Evolutionary conservation across 2,797 vertebrate species (phyloP), one percentile per base, ranked within the genome.

Genomic region (Sebastes oblongus): DNA sequence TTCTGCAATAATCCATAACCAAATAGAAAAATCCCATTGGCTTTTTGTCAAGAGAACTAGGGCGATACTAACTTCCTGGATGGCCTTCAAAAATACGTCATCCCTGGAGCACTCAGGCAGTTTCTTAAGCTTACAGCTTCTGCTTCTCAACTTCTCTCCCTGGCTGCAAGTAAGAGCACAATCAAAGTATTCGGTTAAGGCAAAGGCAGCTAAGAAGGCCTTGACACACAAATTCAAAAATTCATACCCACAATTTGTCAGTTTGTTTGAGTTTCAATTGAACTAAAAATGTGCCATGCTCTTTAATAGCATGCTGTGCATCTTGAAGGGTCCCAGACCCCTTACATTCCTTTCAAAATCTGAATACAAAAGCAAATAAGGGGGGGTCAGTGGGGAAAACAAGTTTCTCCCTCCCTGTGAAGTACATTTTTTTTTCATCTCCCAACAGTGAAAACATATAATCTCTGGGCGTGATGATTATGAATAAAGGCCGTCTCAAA

Each of bases 401-500:
- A 24, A 69, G 64, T 66, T 56, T 62, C 34, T 70, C 4, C 22
- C 4, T 59, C 42, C 22, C 34, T 59, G 52, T 80, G 34, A 77
- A 55, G 56, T 4, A 2, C 11, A 67, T 64, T 55, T 66, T 82
- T 82, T 78, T 65, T 34, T 20, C 2, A 71, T 84, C 64, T 73
- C 29, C 18, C 65, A 61, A 58, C 55, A 5, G 27, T 27, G 56
- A 65, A 34, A 80, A 34, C 12, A 22, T 69, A 30, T 75, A 70
- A 68, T 89, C 50, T 76, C 9, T n/a, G 34, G 22, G 20, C 66
- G 39, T 32, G 60, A 83, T 82, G 52, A 84, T 83, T 75, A 75
- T 84, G 80, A 80, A 75, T 70, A 82, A 85, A 78, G 30, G 18
- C 73, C 11, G 70, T 80, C 52, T 56, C 25, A 58, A 66, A 78